These are phyloP conservation scores for Drosophila phalerata DNA, from an alignment of 2,888 invertebrate species.

Conservation along the genomic window DNA sequence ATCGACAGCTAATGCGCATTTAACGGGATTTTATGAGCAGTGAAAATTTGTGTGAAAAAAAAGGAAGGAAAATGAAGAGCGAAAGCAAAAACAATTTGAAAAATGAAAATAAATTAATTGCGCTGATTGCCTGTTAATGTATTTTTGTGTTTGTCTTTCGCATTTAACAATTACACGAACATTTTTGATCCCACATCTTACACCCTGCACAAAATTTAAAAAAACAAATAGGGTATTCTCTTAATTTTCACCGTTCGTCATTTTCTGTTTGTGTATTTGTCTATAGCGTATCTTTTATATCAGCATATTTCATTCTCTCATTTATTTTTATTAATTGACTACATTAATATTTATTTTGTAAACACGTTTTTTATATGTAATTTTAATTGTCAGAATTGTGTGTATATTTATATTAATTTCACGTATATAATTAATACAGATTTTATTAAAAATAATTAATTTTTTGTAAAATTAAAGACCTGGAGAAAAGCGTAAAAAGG, in stretches of 20 bases:
- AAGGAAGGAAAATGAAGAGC: background rate
- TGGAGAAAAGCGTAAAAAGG: no score
- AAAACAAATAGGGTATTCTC: no score
- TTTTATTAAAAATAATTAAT: background rate
- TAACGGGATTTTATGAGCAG: conserved; percentile 42
- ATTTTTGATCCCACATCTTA: background rate
- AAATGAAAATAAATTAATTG: conserved; percentile 46
- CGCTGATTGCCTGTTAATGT: conserved; percentile 39
- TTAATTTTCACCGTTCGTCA: background rate
- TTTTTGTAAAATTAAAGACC: background rate
- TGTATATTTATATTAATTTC: conserved; percentile 12
- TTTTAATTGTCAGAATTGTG: conserved; percentile 10
- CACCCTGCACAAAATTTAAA: background rate
- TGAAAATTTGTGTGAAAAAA: conserved; percentile 32
- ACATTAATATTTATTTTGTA: conserved; percentile 16
- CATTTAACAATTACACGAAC: conserved; percentile 8
- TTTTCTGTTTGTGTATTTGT: background rate
- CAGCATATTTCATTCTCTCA: background rate
- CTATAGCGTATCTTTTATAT: background rate
- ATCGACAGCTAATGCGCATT: conserved; percentile 44
- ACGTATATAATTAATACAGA: conserved; percentile 15
- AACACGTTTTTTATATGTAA: conserved; percentile 2
- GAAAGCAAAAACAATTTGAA: conserved; percentile 15
- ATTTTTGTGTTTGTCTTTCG: conserved; percentile 8
- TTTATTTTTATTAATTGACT: conserved; percentile 2